Evolutionary conservation across 2,113 vertebrate species (phyloP), one percentile per base, ranked within the genome.

Genomic region (Apeltes quadracus): DNA sequence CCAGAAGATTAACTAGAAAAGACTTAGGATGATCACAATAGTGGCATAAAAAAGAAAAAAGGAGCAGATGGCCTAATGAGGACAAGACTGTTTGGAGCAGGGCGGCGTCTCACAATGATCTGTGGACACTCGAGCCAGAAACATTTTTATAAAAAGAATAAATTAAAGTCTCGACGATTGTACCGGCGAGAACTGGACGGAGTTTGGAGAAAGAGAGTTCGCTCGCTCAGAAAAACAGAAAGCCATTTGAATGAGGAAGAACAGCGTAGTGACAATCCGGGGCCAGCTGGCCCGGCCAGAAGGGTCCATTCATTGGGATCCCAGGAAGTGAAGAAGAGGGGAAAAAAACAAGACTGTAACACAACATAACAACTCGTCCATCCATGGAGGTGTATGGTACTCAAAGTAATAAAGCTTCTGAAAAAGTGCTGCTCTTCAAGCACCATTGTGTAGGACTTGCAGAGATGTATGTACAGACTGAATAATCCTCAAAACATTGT

Each of bases 301-400:
- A 67, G 67, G 53, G 6, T 25, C 76, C 78, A 76, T 88, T 90
- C 75, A 84, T 36, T 77, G n/a, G 29, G 67, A 43, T 70, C 74
- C 32, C 73, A 75, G 77, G 73, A 82, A 82, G 55, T 61, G 36
- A 57, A 61, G 36, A 32, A 68, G 32, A 29, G 14, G 46, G 66
- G 58, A 70, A 25, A 68, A 12, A 39, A 70, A 69, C 7, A 41
- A 71, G 32, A 68, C 38, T 58, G 72, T 46, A 5, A 36, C 18
- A 59, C 67, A 75, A 48, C 23, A 61, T 15, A 1, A 27, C 9
- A 23, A 55, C 3, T 54, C 1, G 3, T 5, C n/a, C n/a, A n/a
- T n/a, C 55, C 16, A 54, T 4, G 9, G 18, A 20, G 16, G 48
- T 5, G 12, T 27, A 53, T 7, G 5, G 14, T 12, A 13, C 13